These are phyloP conservation scores for Euwallacea fornicatus DNA, from an alignment of 1,140 invertebrate species.

Conservation along the genomic window DNA sequence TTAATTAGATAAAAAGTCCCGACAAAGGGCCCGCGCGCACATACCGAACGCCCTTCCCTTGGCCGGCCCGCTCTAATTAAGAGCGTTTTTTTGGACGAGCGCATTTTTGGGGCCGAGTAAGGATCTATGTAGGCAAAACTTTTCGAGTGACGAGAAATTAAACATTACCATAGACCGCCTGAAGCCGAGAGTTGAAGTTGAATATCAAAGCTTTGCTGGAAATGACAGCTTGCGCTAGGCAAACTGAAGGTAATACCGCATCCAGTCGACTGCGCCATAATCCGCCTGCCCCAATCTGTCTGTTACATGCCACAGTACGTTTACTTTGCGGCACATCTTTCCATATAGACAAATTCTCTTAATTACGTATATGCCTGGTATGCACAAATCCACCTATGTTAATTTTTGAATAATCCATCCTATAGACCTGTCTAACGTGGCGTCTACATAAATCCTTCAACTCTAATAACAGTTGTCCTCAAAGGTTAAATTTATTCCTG, in stretches of 20 bases:
- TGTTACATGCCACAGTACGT: no score
- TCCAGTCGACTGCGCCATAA: constrained; percentile 9
- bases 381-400: no score
- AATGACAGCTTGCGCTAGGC: constrained; percentile 20
- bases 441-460: constrained; percentile 1
- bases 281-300: no score
- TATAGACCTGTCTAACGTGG: neutral
- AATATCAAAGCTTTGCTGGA: constrained; percentile 24
- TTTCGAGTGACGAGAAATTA: constrained; percentile 5
- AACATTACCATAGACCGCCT: constrained; percentile 11
- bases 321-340: no score
- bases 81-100: neutral
- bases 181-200: constrained; percentile 10
- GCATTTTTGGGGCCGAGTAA: neutral
- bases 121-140: neutral
- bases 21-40: constrained; percentile 10
- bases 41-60: neutral
- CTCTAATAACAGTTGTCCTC: neutral
- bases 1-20: constrained; percentile 30
- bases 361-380: no score
- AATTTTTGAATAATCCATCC: neutral
- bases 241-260: constrained; percentile 15
- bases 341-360: no score
- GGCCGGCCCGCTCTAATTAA: neutral
- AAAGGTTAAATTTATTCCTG: constrained; percentile 24